phyloP scores from a whole-genome alignment of 2,113 vertebrate genomes.

The Oryzias woworae region DNA sequence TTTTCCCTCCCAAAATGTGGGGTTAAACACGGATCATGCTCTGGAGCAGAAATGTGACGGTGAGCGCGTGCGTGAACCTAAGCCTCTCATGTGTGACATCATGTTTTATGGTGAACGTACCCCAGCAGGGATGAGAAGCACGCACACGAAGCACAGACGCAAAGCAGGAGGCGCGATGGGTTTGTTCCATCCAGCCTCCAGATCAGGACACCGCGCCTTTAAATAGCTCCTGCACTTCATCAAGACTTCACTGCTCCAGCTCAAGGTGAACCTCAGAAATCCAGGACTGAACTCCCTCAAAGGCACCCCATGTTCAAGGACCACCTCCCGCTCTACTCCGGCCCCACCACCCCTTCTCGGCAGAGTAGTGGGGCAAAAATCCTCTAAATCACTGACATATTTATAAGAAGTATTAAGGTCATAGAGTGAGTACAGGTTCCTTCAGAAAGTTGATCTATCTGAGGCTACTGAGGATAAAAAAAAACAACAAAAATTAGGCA shows the following conservation, averaged over 20 bases:
- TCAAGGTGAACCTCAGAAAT: slow-evolving; percentile 50
- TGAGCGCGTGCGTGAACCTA: slow-evolving; percentile 2
- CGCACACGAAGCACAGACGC: slow-evolving; percentile 2
- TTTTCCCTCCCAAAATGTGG: background rate
- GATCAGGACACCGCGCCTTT: slow-evolving; percentile 49
- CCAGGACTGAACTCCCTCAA: slow-evolving; percentile 16
- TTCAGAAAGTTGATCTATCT: no score
- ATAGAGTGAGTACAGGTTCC: no score
- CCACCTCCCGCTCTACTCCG: background rate
- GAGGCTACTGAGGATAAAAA: no score
- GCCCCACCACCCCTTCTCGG: no score
- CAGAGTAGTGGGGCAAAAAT: background rate
- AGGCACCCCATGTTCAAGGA: background rate
- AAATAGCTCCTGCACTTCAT: slow-evolving; percentile 57
- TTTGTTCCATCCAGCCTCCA: slow-evolving; percentile 44
- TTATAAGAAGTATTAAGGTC: background rate
- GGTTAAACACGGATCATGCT: slow-evolving; percentile 15
- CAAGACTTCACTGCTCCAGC: slow-evolving; percentile 43
- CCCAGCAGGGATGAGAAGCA: background rate
- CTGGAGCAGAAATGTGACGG: slow-evolving; percentile 1
- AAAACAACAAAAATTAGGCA: no score
- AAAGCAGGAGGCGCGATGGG: background rate
- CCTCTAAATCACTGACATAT: background rate
- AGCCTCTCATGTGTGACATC: slow-evolving; percentile 31
- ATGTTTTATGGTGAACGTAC: slow-evolving; percentile 17